Evolutionary conservation across 2,888 invertebrate genomes (phyloP), one percentile per base, ranked within the genome.

Genomic region (Oscheius myriophilus): DNA sequence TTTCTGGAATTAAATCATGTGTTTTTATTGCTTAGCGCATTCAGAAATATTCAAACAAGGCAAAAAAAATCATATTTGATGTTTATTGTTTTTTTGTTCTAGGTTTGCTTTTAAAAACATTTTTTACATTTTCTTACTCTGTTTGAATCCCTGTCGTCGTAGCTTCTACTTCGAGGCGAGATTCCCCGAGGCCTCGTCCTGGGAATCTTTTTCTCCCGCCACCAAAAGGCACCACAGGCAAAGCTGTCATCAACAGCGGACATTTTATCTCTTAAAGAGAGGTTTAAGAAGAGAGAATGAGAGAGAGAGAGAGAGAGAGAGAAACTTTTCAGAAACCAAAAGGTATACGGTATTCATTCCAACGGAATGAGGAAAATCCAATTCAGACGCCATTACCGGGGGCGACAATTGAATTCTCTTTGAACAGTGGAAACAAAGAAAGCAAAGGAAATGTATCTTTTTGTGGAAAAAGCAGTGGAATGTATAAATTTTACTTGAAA

Each of bases 141-240:
- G 49, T 61, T 61, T 12, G 46, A 46, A 33, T 11, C n/a, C 39
- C 41, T 41, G 26, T 61, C 54, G 43, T 77, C 75, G 42, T 71
- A 66, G 62, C 69, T 67, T 43, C 72, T 58, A 62, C 79, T 73
- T 25, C 76, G 54, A 26, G 79, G 77, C 59, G 73, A 76, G 2
- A 69, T 51, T 14, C 64, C 69, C 39, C 76, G 23, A 7, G 69
- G 33, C 33, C 49, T 61, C n/a, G 49, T 33, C 25, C 25, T 55
- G 64, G 62, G 69, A 67, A 41, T 73, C 33, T 49, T 57, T 61
- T 80, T 80, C 52, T 78, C 75, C 12, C 80, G 61, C 80, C 80
- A 80, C 80, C 80, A 80, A 61, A 80, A 80, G 2, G 76, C 67
- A 14, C 70, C 26, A 52, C 26, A 52, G 21, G 18, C 41, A n/a